Percentiles rank a stretch among this genome's conserved stretches.
Evolutionary conservation across 2,888 invertebrate species (phyloP).

Genomic region (Oegoconia quadripuncta): DNA sequence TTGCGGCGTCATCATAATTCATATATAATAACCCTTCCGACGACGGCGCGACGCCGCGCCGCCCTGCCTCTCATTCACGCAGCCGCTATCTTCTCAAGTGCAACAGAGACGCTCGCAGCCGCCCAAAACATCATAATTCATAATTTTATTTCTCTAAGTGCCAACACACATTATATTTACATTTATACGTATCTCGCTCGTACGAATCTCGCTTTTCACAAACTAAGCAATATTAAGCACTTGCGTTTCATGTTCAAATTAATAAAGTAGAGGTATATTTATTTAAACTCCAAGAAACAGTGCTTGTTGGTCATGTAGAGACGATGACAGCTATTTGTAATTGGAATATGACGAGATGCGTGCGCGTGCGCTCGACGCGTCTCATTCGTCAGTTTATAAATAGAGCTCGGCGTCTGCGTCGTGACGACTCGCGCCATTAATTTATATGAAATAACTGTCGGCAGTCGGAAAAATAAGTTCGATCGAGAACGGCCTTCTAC

Average conservation of each 20-base stretch:
- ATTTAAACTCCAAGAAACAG: constrained; percentile 45
- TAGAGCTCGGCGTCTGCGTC: constrained; percentile 76
- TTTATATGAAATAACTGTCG: constrained; percentile 80
- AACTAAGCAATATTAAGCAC: constrained; percentile 10
- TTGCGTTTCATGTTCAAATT: constrained; percentile 23
- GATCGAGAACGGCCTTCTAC: constrained; percentile 71
- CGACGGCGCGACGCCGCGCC: constrained; percentile 53
- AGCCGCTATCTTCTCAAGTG: constrained; percentile 33
- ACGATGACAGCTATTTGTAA: constrained; percentile 77
- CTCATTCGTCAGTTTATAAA: constrained; percentile 79
- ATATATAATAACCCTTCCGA: constrained; percentile 79
- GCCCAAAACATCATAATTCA: constrained; percentile 74
- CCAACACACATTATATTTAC: constrained; percentile 42
- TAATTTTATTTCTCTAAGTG: constrained; percentile 69
- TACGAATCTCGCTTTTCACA: constrained; percentile 12
- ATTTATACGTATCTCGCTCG: constrained; percentile 41
- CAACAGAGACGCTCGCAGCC: constrained; percentile 56
- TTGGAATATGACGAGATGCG: constrained; percentile 77
- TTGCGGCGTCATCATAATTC: constrained; percentile 77
- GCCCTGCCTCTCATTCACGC: constrained; percentile 66
- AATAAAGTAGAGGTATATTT: constrained; percentile 40
- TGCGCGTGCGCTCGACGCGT: constrained; percentile 73
- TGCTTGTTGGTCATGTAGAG: constrained; percentile 55
- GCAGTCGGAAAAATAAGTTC: constrained; percentile 77
- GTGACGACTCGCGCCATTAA: constrained; percentile 79